Base-by-base conservation (phyloP, 2,888 invertebrate species). In the Elysia crispata region DNA sequence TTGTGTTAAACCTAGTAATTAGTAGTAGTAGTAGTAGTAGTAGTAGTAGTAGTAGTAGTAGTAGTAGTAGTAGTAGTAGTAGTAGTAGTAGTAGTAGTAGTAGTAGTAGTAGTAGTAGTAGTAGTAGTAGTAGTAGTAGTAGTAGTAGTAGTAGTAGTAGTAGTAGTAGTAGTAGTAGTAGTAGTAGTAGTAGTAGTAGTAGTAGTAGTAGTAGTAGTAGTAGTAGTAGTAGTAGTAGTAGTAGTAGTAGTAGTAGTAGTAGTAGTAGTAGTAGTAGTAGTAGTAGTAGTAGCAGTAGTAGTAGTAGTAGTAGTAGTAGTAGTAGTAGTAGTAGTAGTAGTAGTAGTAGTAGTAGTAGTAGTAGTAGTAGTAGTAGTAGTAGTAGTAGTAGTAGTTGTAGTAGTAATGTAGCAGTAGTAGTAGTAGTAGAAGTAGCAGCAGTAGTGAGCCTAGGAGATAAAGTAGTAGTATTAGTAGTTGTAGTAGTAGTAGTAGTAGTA, bases 11-110 rank as follows among this genome's bases (percentile, higher is more conserved):
- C n/a, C n/a, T n/a, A n/a, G n/a, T n/a, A n/a, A n/a, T n/a, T n/a
- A n/a, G n/a, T n/a, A n/a, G n/a, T n/a, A n/a, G n/a, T n/a, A n/a
- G n/a, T n/a, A n/a, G n/a, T n/a, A n/a, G 18, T 54, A 54, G 54
- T 54, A 54, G 54, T 54, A 54, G 54, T 54, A 54, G 54, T 54
- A 54, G 54, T 54, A 54, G 54, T 54, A 54, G 54, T 54, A 54
- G 54, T 54, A 54, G 54, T 54, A 54, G 54, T 54, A 54, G 54
- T 54, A 54, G 54, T 54, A 54, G 54, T 54, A 54, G 54, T 54
- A 54, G 54, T 54, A 54, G 54, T 54, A 54, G 54, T 54, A 54
- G 54, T 54, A 54, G 54, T 54, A 54, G 54, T 54, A 54, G 54
- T 54, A 54, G 54, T 54, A 54, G 54, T 54, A 54, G 54, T 54